These are phyloP conservation scores for Saccopteryx bilineata DNA, from an alignment of 2,113 vertebrate species.

Conservation along the genomic window DNA sequence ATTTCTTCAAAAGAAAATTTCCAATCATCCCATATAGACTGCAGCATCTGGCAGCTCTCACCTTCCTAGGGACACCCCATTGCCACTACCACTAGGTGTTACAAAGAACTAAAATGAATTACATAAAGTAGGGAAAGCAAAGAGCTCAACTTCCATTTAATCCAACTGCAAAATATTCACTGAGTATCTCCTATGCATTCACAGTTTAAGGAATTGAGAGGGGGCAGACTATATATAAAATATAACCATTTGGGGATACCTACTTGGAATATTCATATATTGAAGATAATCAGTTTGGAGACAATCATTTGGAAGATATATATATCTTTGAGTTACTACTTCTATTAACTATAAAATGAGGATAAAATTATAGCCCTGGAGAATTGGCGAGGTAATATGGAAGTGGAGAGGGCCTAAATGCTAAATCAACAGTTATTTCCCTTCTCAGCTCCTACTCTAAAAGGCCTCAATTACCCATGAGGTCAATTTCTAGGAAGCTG, in stretches of 20 bases:
- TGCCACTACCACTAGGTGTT: neutral
- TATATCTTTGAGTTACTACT: neutral
- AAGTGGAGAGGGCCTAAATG: neutral
- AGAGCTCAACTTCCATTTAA: neutral
- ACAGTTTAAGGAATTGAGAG: neutral
- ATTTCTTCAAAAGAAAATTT: slow-evolving; percentile 33
- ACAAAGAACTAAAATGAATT: neutral
- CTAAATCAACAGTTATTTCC: neutral
- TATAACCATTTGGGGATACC: no score
- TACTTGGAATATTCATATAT: no score
- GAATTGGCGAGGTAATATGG: neutral
- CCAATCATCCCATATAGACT: neutral
- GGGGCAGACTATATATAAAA: neutral
- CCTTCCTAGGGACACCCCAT: neutral
- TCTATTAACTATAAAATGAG: slow-evolving; percentile 30
- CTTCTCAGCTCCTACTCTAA: neutral
- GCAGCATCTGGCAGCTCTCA: neutral
- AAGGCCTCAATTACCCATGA: neutral
- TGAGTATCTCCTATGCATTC: neutral
- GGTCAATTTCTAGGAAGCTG: neutral
- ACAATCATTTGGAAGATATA: no score
- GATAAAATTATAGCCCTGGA: neutral
- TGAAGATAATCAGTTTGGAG: no score
- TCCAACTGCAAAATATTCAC: neutral
- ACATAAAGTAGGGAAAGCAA: neutral